These are phyloP conservation scores for Sinella curviseta DNA, from an alignment of 1,140 invertebrate genomes.

Conservation along the genomic window DNA sequence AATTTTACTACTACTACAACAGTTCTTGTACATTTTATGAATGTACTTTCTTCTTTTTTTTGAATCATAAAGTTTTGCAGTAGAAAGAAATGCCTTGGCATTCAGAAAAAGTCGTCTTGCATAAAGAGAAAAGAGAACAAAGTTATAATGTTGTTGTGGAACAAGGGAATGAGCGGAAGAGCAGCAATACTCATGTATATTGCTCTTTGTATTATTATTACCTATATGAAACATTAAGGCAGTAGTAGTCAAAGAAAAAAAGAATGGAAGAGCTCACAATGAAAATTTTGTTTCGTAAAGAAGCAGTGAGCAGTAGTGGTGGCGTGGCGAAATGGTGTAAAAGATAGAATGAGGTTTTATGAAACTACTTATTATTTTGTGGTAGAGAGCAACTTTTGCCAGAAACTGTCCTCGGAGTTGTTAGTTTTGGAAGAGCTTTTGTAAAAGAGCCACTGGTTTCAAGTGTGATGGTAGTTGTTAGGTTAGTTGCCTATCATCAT, in stretches of 20 bases:
- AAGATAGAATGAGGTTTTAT: not conserved
- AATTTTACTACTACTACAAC: too few relatives aligned
- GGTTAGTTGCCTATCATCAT: too few relatives aligned
- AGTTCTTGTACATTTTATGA: too few relatives aligned
- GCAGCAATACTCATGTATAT: not conserved
- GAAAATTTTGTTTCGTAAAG: too few relatives aligned
- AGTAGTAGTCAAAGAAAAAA: too few relatives aligned
- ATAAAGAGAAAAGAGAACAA: not conserved
- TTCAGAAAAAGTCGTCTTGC: not conserved
- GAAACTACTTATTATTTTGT: not conserved
- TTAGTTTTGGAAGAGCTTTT: not conserved
- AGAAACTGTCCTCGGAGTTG: not conserved
- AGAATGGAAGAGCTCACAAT: not conserved
- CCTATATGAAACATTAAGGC: not conserved
- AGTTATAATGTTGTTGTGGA: not conserved
- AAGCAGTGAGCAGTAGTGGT: too few relatives aligned
- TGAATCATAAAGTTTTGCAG: too few relatives aligned
- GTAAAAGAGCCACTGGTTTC: not conserved
- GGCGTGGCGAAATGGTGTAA: too few relatives aligned
- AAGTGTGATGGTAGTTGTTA: too few relatives aligned
- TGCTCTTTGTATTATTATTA: not conserved
- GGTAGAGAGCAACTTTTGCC: not conserved
- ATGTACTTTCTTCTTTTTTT: too few relatives aligned
- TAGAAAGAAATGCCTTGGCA: not conserved
- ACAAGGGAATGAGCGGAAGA: not conserved